These are phyloP conservation scores for Micropoecilia bifurca DNA, from an alignment of 2,797 vertebrate genomes.

Conservation along the genomic window DNA sequence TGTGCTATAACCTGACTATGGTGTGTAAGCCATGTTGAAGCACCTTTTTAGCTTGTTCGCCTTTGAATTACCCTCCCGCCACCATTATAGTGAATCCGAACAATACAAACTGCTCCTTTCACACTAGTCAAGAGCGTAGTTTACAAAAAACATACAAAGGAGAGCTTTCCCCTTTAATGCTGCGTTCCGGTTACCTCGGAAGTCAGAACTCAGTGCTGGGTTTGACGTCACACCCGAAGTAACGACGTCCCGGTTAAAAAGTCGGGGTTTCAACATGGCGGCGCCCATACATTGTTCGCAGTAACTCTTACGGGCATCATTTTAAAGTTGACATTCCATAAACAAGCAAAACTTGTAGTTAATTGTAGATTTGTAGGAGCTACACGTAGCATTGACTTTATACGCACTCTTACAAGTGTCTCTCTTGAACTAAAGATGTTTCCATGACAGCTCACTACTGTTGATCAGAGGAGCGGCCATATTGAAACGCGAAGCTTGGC, in stretches of 20 bases:
- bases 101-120: neutral
- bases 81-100: neutral
- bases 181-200: slow-evolving; percentile 1
- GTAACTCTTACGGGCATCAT: neutral
- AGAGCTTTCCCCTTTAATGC: neutral
- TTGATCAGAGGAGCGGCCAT: neutral
- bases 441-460: neutral
- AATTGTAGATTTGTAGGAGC: neutral
- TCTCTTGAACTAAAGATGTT: neutral
- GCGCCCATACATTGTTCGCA: neutral
- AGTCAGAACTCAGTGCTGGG: neutral
- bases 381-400: neutral
- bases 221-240: neutral
- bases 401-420: neutral
- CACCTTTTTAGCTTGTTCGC: neutral
- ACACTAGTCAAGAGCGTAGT: neutral
- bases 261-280: neutral
- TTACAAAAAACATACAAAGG: neutral
- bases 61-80: neutral
- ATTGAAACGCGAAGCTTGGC: neutral
- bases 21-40: neutral
- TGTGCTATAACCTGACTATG: neutral
- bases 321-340: neutral
- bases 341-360: neutral
- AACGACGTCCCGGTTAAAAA: neutral